Conservation (phyloP, 1,140 invertebrate genomes). For the Trigoniulus corallinus region DNA sequence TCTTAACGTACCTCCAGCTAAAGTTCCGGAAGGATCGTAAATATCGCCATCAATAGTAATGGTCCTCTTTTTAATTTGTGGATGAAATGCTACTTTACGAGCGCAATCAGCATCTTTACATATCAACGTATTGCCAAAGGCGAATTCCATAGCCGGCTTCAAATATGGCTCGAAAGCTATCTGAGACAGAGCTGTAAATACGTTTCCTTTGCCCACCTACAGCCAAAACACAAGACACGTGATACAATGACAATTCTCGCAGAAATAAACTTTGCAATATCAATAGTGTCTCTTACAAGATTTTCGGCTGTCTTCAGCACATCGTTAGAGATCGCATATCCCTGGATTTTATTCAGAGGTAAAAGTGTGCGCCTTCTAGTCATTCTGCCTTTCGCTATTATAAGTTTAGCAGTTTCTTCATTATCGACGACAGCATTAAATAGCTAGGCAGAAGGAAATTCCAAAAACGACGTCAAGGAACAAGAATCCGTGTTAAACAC, state of each 20-base stretch:
- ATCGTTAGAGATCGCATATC: conserved; percentile 37
- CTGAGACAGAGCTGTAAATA: conserved; percentile 61
- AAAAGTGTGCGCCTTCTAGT: conserved; percentile 61
- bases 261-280: not conserved
- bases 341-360: conserved; percentile 79
- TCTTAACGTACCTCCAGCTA: conserved; percentile 52
- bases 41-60: conserved; percentile 87
- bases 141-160: conserved; percentile 63
- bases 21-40: conserved; percentile 69
- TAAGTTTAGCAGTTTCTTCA: conserved; percentile 62
- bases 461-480: not conserved
- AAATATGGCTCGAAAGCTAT: conserved; percentile 55
- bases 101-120: conserved; percentile 66
- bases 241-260: not conserved
- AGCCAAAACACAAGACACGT: not conserved
- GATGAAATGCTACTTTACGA: conserved; percentile 55
- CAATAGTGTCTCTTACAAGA: conserved; percentile 34
- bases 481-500: not conserved
- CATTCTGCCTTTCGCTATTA: conserved; percentile 66
- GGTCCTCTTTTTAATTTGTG: conserved; percentile 49
- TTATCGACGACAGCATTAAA: conserved; percentile 84
- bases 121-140: conserved; percentile 74
- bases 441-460: conserved; percentile 37
- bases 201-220: conserved; percentile 57
- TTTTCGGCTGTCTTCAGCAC: conserved; percentile 49